A percentile compares a stretch with the other conserved stretches of the same genome.
These are phyloP conservation scores for Lagocephalus sceleratus DNA, from an alignment of 2,797 vertebrate species.

Conservation along the genomic window DNA sequence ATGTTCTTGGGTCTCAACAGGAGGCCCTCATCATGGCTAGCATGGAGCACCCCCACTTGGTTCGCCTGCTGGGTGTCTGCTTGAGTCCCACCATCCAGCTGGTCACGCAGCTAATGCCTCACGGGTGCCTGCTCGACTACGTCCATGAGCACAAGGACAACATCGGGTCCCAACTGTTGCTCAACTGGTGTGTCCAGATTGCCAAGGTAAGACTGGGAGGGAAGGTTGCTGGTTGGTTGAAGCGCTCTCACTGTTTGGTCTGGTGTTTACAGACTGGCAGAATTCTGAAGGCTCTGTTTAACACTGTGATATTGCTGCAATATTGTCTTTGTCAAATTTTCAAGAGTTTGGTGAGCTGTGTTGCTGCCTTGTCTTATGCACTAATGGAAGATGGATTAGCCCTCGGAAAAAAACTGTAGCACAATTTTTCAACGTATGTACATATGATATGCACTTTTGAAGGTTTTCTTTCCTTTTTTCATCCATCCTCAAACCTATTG, in stretches of 20 bases:
- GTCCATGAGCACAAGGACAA: constrained; percentile 97
- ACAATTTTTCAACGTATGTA: too few species aligned
- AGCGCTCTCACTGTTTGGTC: neutral
- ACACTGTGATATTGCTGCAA: neutral
- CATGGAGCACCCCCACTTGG: constrained; percentile 96
- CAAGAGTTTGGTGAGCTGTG: too few species aligned
- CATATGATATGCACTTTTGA: too few species aligned
- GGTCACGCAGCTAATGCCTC: constrained; percentile 97
- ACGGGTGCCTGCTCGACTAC: constrained; percentile 94
- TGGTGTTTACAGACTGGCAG: neutral
- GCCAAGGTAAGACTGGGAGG: constrained; percentile 84
- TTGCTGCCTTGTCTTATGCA: neutral
- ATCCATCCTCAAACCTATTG: too few species aligned
- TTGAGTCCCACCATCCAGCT: constrained; percentile 96
- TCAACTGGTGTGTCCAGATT: constrained; percentile 99
- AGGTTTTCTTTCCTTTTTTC: too few species aligned
- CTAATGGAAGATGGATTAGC: too few species aligned
- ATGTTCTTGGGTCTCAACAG: constrained; percentile 57
- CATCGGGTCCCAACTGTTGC: constrained; percentile 94
- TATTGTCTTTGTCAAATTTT: neutral
- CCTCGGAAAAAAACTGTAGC: too few species aligned
- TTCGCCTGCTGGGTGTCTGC: constrained; percentile 90
- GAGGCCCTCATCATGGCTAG: constrained; percentile 99
- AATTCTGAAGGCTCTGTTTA: neutral
- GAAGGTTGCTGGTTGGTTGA: neutral